Evolutionary conservation across 1,140 invertebrate genomes (phyloP).

Genomic region (Theocolax elegans): DNA sequence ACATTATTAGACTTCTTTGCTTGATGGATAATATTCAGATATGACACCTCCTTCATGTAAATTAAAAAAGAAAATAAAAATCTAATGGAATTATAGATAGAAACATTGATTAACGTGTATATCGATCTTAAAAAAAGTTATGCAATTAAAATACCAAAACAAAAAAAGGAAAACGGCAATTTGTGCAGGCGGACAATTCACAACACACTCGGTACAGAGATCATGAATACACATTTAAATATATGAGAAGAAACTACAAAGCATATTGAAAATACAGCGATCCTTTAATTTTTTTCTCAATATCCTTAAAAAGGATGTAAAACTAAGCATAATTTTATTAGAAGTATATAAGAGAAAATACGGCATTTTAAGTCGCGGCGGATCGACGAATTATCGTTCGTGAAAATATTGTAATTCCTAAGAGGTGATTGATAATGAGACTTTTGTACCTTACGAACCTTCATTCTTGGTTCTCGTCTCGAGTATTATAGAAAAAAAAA

Average conservation of each 20-base stretch:
- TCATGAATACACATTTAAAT: slow-evolving; percentile 4
- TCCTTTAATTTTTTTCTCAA: slow-evolving; percentile 46
- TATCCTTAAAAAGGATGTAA: slow-evolving; percentile 62
- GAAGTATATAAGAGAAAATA: slow-evolving; percentile 44
- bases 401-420: slow-evolving; percentile 33
- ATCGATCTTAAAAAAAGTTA: too few relatives aligned
- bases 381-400: slow-evolving; percentile 32
- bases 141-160: too few relatives aligned
- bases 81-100: too few relatives aligned
- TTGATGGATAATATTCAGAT: too few relatives aligned
- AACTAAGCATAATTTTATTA: slow-evolving; percentile 46
- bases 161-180: slow-evolving; percentile 33
- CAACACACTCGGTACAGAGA: slow-evolving; percentile 42
- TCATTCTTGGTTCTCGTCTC: slow-evolving; percentile 26
- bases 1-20: too few relatives aligned
- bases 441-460: slow-evolving; percentile 48
- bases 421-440: slow-evolving; percentile 41
- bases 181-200: slow-evolving; percentile 44
- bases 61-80: slow-evolving; percentile 40
- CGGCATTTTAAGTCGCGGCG: slow-evolving; percentile 52
- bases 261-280: slow-evolving; percentile 44
- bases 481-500: slow-evolving; percentile 35
- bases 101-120: too few relatives aligned
- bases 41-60: too few relatives aligned
- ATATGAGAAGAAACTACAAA: slow-evolving; percentile 11